These are phyloP conservation scores for Nipponacmea schrenckii DNA, from an alignment of 2,888 invertebrate species.

Conservation along the genomic window DNA sequence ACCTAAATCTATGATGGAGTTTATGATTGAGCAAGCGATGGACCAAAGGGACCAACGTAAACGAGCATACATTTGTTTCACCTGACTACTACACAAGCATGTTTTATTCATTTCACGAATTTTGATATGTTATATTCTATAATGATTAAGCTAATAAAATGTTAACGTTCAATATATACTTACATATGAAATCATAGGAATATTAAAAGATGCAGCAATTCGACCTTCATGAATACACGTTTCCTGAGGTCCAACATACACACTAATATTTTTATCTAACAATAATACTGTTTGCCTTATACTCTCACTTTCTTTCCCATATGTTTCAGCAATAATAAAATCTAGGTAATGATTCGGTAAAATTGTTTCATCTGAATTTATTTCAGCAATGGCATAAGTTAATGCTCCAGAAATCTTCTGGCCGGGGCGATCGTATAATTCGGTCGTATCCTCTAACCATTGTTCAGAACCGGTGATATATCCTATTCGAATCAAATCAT, in stretches of 20 bases:
- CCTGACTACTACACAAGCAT: too few species aligned
- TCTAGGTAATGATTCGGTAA: conserved; percentile 79
- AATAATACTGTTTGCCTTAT: conserved; percentile 83
- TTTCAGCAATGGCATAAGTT: conserved; percentile 85
- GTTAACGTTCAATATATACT: conserved; percentile 69
- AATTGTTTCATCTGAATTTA: conserved; percentile 68
- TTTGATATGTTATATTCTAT: too few species aligned
- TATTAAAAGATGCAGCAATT: conserved; percentile 91
- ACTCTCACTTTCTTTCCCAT: conserved; percentile 87
- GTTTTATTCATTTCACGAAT: too few species aligned
- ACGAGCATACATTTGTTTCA: too few species aligned
- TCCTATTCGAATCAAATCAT: conserved; percentile 47
- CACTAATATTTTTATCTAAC: conserved; percentile 86
- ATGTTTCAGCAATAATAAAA: conserved; percentile 89
- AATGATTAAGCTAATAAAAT: too few species aligned
- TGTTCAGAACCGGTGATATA: conserved; percentile 52
- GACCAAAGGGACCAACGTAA: too few species aligned
- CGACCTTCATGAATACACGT: conserved; percentile 90
- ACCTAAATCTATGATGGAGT: too few species aligned
- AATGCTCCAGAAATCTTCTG: conserved; percentile 83
- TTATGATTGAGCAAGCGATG: too few species aligned
- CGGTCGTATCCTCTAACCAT: conserved; percentile 1
- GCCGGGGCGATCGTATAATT: conserved; percentile 79
- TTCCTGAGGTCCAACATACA: conserved; percentile 89
- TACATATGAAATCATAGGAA: conserved; percentile 96